Base-by-base conservation (phyloP, 2,888 invertebrate genomes). In the Diarsia brunnea region DNA sequence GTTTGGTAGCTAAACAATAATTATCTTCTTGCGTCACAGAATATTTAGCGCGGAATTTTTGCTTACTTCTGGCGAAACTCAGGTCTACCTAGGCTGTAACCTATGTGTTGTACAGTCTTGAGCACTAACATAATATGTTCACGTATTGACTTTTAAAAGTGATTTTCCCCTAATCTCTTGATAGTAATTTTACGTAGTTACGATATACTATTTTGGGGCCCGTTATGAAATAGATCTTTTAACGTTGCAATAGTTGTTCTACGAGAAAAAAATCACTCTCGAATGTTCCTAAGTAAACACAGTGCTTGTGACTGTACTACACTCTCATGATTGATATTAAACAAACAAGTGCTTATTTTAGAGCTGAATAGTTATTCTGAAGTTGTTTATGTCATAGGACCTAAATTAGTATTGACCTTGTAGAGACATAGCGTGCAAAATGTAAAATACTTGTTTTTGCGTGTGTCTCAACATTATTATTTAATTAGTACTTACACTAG, bases 11-110 rank as follows among this genome's bases (percentile, higher is more conserved):
- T 31, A 47, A 16, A n/a, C 31, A 63, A n/a, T 43, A 11, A 43
- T 14, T 63, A 55, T 67, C 11, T 31, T 14, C 12, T 64, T 24
- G 51, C 79, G 73, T 79, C 55, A 64, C 21, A 73, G 49, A 67
- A 79, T 51, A 68, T 73, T 51, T 79, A 73, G 53, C 4, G 21
- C 73, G 47, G 14, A 38, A 27, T 49, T n/a, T 58, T 63, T 79
- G 79, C 74, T 64, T 68, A 79, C 64, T 49, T 73, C 27, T 58
- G 27, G 24, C 45, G 43, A 12, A 78, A 78, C 12, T 45, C 53
- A 51, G n/a, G 8, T 45, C 38, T 63, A 31, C 60, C 31, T n/a
- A n/a, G n/a, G n/a, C n/a, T 76, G 27, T 31, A 60, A 31, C 27
- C 27, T 31, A 4, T 60, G 27, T 31, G 4, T 24, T 58, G 58